Evolutionary conservation across 1,140 invertebrate species (phyloP).

Genomic region (Solen grandis): DNA sequence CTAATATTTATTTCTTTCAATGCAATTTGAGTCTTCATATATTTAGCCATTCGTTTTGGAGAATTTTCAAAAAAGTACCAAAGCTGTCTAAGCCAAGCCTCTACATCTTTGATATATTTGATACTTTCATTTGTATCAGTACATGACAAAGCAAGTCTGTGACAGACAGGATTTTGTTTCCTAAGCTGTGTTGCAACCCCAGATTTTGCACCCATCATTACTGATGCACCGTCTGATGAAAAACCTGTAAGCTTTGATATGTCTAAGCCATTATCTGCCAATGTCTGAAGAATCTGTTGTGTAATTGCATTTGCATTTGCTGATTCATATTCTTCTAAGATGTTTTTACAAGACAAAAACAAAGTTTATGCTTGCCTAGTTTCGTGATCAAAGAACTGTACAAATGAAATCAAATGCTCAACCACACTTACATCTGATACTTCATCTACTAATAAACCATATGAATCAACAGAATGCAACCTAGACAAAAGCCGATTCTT

Average conservation of each 20-base stretch:
- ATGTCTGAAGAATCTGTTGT: not conserved
- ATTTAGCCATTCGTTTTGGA: slow-evolving; percentile 40
- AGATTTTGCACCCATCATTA: slow-evolving; percentile 33
- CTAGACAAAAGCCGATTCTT: not conserved
- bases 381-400: not conserved
- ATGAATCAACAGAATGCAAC: not conserved
- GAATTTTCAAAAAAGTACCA: slow-evolving; percentile 42
- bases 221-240: slow-evolving; percentile 36
- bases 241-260: slow-evolving; percentile 24
- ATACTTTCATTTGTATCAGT: slow-evolving; percentile 18
- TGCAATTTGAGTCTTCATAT: not conserved
- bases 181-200: slow-evolving; percentile 33
- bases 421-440: not conserved
- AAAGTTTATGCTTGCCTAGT: not conserved
- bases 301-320: not conserved
- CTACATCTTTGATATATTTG: slow-evolving; percentile 32
- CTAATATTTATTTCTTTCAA: slow-evolving; percentile 23
- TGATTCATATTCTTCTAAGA: not conserved
- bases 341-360: slow-evolving; percentile 5
- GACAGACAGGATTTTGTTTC: slow-evolving; percentile 25
- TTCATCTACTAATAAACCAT: slow-evolving; percentile 2
- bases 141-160: slow-evolving; percentile 39
- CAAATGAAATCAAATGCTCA: slow-evolving; percentile 1
- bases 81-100: too few species aligned
- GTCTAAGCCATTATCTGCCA: not conserved